These are phyloP conservation scores for Malthinus flaveolus DNA, from an alignment of 2,888 invertebrate species.

Conservation along the genomic window DNA sequence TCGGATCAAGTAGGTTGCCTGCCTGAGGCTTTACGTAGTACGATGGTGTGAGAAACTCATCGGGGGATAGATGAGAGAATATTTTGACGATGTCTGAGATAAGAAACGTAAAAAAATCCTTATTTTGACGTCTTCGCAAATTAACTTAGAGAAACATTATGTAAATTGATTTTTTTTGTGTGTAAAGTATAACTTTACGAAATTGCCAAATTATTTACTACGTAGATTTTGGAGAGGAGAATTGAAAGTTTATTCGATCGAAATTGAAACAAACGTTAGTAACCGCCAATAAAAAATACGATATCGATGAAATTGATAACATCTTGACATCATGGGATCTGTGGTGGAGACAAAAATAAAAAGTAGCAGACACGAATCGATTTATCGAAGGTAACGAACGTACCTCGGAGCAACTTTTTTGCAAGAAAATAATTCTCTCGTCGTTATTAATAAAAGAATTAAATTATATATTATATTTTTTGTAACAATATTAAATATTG, in stretches of 20 bases:
- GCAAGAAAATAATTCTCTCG: background rate
- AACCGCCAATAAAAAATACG: conserved; percentile 11
- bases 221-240: conserved; percentile 6
- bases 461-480: conserved; percentile 8
- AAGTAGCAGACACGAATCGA: conserved; percentile 12
- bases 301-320: conserved; percentile 10
- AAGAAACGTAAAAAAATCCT: conserved; percentile 20
- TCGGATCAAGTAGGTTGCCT: conserved; percentile 50
- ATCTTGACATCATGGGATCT: conserved; percentile 12
- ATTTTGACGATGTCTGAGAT: conserved; percentile 25
- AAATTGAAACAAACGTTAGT: conserved; percentile 12
- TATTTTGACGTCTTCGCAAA: background rate
- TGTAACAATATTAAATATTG: conserved; percentile 52
- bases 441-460: conserved; percentile 8
- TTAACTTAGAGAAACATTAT: background rate
- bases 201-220: conserved; percentile 11
- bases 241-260: background rate
- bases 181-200: conserved; percentile 5
- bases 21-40: conserved; percentile 27
- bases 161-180: background rate
- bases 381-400: conserved; percentile 14
- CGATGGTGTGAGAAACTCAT: conserved; percentile 22
- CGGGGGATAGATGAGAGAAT: conserved; percentile 24
- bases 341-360: conserved; percentile 11
- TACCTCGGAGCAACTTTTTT: conserved; percentile 8